phyloP scores from a whole-genome alignment of 2,888 invertebrate genomes.

The Ctenicera cuprea region DNA sequence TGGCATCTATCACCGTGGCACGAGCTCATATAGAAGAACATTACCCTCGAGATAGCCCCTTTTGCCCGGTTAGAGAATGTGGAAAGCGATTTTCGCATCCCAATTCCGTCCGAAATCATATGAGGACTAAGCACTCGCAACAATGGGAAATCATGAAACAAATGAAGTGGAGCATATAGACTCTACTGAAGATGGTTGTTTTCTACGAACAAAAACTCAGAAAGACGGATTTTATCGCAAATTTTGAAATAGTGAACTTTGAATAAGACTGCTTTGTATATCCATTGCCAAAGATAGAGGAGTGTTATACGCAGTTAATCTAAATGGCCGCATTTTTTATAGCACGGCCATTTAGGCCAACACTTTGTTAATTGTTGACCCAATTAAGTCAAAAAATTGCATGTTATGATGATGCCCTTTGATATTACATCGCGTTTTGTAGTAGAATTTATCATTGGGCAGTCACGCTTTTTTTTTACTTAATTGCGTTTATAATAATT shows the following conservation, averaged over 20 bases:
- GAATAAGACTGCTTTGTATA: slow-evolving; percentile 24
- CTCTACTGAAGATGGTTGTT: slow-evolving; percentile 64
- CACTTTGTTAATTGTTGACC: slow-evolving; percentile 30
- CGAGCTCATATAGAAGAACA: slow-evolving; percentile 87
- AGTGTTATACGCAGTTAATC: slow-evolving; percentile 21
- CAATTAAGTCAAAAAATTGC: slow-evolving; percentile 27
- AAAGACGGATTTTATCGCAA: slow-evolving; percentile 1
- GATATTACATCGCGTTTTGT: slow-evolving; percentile 12
- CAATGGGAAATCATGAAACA: slow-evolving; percentile 92
- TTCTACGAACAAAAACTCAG: background rate
- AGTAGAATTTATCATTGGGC: background rate
- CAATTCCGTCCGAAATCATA: slow-evolving; percentile 91
- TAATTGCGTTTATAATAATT: slow-evolving; percentile 33
- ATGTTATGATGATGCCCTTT: slow-evolving; percentile 16
- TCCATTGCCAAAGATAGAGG: slow-evolving; percentile 32
- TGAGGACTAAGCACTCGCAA: slow-evolving; percentile 87
- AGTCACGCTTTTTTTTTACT: slow-evolving; percentile 18
- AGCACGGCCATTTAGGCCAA: slow-evolving; percentile 18
- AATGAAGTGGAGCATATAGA: slow-evolving; percentile 79
- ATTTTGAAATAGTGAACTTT: slow-evolving; percentile 6
- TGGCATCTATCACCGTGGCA: slow-evolving; percentile 80
- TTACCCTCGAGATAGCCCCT: slow-evolving; percentile 89
- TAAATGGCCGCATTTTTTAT: slow-evolving; percentile 31
- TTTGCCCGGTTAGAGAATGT: slow-evolving; percentile 86
- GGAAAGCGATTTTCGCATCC: slow-evolving; percentile 87